Conservation (phyloP, 2,797 vertebrate species). For the Hypotaenidia okinawae region DNA sequence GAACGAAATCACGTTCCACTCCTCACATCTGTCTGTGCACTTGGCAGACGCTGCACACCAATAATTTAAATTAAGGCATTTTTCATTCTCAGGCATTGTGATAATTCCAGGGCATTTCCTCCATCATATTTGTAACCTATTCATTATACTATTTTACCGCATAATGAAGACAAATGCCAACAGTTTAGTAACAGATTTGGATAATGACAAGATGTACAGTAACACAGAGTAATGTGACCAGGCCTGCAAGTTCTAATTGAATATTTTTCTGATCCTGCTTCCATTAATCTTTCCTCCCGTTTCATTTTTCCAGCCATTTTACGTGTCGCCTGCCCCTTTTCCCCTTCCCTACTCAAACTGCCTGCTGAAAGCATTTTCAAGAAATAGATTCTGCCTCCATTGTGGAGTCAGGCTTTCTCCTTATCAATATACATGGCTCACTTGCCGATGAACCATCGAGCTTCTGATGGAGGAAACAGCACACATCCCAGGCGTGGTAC, state of each 20-base stretch:
- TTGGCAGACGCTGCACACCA: conserved; percentile 43
- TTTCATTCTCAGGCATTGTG: conserved; percentile 48
- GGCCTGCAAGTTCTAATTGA: conserved; percentile 76
- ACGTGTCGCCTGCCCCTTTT: neutral
- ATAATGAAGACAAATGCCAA: conserved; percentile 81
- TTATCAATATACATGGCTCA: conserved; percentile 53
- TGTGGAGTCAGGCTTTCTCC: conserved; percentile 47
- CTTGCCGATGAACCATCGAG: conserved; percentile 61
- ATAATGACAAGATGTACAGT: conserved; percentile 76
- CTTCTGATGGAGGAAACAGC: conserved; percentile 57
- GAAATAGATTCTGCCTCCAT: conserved; percentile 55
- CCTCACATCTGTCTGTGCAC: conserved; percentile 19
- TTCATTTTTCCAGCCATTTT: conserved; percentile 49
- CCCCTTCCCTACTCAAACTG: neutral
- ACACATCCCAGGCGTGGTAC: conserved; percentile 37
- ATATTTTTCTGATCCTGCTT: conserved; percentile 72
- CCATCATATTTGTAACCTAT: conserved; percentile 71
- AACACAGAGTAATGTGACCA: conserved; percentile 75
- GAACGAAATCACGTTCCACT: conserved; percentile 35
- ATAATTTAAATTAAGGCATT: conserved; percentile 53
- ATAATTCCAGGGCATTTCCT: conserved; percentile 61
- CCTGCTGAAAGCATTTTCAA: conserved; percentile 46
- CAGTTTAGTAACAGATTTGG: conserved; percentile 78
- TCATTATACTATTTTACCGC: conserved; percentile 71
- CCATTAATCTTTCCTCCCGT: conserved; percentile 74